phyloP scores from a whole-genome alignment of 2,888 invertebrate genomes.

The Pachydiplax longipennis region DNA sequence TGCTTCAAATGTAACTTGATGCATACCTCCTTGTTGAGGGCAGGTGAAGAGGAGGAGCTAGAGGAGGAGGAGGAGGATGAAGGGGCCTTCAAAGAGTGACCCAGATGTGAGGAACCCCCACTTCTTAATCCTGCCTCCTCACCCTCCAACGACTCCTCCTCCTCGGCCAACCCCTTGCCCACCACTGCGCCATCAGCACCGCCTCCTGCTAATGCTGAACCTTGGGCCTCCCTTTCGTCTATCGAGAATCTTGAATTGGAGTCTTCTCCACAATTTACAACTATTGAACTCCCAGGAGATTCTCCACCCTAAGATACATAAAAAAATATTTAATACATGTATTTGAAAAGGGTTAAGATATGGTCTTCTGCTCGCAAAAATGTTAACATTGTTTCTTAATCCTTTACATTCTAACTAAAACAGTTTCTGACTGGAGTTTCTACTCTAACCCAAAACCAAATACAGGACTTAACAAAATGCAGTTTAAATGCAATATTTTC shows the following conservation, averaged over 20 bases:
- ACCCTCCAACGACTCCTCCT: constrained; percentile 28
- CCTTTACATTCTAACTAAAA: too few relatives aligned
- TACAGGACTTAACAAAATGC: too few relatives aligned
- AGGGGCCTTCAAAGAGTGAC: not conserved
- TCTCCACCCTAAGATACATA: constrained; percentile 58
- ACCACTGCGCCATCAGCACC: not conserved
- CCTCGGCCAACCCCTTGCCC: constrained; percentile 23
- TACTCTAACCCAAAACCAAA: too few relatives aligned
- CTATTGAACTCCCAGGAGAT: constrained; percentile 59
- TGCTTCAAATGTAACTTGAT: not conserved
- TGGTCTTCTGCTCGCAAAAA: not conserved
- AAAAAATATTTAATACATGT: constrained; percentile 51
- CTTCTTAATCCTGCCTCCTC: constrained; percentile 18
- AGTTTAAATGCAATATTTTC: too few relatives aligned
- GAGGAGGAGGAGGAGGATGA: constrained; percentile 24
- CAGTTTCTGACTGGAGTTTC: too few relatives aligned
- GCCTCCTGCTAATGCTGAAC: not conserved
- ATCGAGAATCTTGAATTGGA: constrained; percentile 56
- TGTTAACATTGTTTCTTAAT: too few relatives aligned
- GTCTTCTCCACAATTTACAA: constrained; percentile 60
- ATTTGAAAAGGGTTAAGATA: not conserved
- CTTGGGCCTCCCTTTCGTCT: not conserved
- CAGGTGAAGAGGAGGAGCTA: constrained; percentile 32
- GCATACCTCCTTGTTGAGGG: constrained; percentile 42
- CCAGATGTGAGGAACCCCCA: not conserved